Percentiles rank a stretch among this genome's conserved stretches.
Evolutionary conservation across 2,888 invertebrate species (phyloP).

Genomic region (Meghimatium bilineatum): DNA sequence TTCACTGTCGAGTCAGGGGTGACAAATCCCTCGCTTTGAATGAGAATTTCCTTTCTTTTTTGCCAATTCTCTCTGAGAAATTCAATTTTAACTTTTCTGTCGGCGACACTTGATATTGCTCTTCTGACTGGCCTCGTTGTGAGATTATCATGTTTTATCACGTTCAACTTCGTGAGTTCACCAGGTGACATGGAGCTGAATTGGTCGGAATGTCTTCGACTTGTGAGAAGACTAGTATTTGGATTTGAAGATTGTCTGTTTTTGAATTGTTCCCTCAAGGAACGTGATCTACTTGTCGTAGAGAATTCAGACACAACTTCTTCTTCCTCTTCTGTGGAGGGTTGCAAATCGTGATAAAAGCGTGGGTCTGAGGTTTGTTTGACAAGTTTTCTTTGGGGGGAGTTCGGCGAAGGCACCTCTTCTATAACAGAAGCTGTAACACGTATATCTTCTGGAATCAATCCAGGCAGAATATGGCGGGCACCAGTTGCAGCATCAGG

Average conservation of each 20-base stretch:
- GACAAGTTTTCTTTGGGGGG: background rate
- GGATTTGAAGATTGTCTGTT: constrained; percentile 15
- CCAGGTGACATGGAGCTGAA: background rate
- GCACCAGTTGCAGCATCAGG: too few relatives aligned
- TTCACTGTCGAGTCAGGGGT: constrained; percentile 6
- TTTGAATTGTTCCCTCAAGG: background rate
- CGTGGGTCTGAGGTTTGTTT: constrained; percentile 37
- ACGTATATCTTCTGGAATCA: background rate
- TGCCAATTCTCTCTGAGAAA: constrained; percentile 53
- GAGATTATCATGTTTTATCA: background rate
- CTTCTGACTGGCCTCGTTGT: constrained; percentile 30
- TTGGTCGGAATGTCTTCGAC: constrained; percentile 15
- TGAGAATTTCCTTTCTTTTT: constrained; percentile 52
- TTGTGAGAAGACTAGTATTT: background rate
- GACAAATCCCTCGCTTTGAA: constrained; percentile 51
- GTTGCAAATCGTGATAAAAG: background rate
- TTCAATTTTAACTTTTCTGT: constrained; percentile 50
- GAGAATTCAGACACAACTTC: background rate
- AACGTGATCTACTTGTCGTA: background rate
- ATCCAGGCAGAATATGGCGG: background rate
- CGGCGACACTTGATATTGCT: constrained; percentile 47
- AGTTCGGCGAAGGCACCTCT: background rate
- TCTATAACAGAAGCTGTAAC: constrained; percentile 11
- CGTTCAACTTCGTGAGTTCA: background rate
- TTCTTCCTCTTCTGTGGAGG: constrained; percentile 17